Conservation (phyloP, 64 coral and sea anemone genomes). For the Hydrozoanthus tunicans region DNA sequence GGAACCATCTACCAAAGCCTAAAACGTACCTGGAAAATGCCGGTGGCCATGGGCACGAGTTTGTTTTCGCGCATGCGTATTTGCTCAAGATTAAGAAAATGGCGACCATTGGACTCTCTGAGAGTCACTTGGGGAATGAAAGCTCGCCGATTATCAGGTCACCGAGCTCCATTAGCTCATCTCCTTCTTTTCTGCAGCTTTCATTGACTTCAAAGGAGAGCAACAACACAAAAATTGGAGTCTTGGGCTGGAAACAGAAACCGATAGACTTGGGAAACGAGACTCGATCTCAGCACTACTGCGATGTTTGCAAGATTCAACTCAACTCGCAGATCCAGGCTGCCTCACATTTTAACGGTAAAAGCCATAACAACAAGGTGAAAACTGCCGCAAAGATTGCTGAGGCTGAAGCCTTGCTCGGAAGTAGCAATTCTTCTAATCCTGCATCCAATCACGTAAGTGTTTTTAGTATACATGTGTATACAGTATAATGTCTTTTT, state of each 20-base stretch:
- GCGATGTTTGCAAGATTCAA: constrained; percentile 49
- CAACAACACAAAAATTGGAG: not conserved
- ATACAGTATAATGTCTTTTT: no score
- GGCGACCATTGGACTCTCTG: not conserved
- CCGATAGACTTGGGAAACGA: not conserved
- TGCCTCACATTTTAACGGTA: constrained; percentile 52
- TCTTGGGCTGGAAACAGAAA: constrained; percentile 8
- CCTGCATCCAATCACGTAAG: not conserved
- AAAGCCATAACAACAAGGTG: constrained; percentile 57
- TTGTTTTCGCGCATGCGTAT: not conserved
- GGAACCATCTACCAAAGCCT: no score
- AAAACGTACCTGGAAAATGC: no score
- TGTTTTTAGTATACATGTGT: not conserved
- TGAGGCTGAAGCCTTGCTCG: not conserved
- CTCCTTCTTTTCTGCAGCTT: constrained; percentile 14
- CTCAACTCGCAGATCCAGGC: constrained; percentile 60
- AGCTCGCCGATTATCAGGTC: not conserved
- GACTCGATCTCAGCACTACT: not conserved
- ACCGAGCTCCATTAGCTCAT: not conserved
- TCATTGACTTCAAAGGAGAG: constrained; percentile 3
- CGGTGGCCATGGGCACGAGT: not conserved
- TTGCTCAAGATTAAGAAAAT: not conserved
- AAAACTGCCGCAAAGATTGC: constrained; percentile 39
- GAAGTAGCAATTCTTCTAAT: not conserved
- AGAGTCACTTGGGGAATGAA: not conserved